Evolutionary conservation across 35 echinoderm and acorn worm species (phyloP).

Genomic region (Holothuria glaberrima): DNA sequence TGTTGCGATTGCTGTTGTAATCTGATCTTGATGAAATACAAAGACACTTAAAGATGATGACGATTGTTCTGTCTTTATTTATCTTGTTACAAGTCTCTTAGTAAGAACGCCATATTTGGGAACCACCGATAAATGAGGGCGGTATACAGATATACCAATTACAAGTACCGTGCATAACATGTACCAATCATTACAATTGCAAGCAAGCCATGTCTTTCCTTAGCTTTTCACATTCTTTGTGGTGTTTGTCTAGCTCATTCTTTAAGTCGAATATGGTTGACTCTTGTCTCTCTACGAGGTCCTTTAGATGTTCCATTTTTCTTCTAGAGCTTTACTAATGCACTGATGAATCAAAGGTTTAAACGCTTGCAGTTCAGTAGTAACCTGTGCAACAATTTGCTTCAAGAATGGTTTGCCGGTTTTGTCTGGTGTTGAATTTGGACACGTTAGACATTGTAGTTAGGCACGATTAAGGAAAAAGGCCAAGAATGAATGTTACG

Average conservation of each 20-base stretch:
- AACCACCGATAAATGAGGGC: no score
- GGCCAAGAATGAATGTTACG: no score
- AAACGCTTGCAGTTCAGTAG: constrained; percentile 2
- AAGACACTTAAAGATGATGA: no score
- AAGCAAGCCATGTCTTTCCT: neutral
- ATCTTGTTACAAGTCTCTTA: no score
- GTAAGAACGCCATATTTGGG: no score
- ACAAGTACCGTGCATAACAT: no score
- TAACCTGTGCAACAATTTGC: constrained; percentile 1
- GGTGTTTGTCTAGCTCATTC: neutral
- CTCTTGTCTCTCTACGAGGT: neutral
- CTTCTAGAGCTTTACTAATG: neutral
- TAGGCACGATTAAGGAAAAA: no score
- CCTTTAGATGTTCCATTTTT: neutral
- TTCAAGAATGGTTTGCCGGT: constrained; percentile 1
- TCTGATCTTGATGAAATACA: no score
- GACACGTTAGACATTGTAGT: neutral
- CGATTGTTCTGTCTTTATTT: no score
- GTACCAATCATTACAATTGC: no score
- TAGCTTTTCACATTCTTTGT: neutral
- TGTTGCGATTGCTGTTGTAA: no score
- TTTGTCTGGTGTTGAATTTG: neutral
- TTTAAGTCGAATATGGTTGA: constrained; percentile 6
- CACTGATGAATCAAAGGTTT: neutral
- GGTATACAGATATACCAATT: no score